These are phyloP conservation scores for Calameuta idolon DNA, from an alignment of 2,888 invertebrate species.

Conservation along the genomic window DNA sequence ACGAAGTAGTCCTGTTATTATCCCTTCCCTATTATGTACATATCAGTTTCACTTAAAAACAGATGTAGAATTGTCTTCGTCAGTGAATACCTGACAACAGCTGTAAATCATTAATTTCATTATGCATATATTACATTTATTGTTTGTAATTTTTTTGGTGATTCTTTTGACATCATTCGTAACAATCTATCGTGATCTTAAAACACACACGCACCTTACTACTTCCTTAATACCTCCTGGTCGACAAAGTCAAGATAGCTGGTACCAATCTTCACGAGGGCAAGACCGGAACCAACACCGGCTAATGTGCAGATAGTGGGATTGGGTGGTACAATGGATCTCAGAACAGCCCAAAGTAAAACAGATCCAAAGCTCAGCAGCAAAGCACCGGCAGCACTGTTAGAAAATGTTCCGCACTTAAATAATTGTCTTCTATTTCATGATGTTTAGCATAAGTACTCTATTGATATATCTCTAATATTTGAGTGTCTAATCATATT, in stretches of 20 bases:
- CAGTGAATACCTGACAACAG: too few relatives aligned
- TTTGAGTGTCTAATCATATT: too few relatives aligned
- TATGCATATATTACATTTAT: constrained; percentile 1
- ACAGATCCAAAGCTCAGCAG: constrained; percentile 92
- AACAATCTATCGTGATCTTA: too few relatives aligned
- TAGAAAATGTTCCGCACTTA: constrained; percentile 33
- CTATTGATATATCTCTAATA: too few relatives aligned
- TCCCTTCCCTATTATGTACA: too few relatives aligned
- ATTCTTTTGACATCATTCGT: too few relatives aligned
- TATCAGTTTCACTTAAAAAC: too few relatives aligned
- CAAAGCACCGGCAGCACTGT: constrained; percentile 76
- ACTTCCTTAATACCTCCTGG: constrained; percentile 70
- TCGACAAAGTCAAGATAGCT: constrained; percentile 77
- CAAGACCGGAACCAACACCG: constrained; percentile 78
- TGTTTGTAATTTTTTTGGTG: neutral
- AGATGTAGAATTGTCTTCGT: too few relatives aligned
- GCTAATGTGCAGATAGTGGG: constrained; percentile 75
- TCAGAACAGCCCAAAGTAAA: constrained; percentile 87
- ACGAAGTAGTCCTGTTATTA: too few relatives aligned
- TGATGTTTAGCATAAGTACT: too few relatives aligned
- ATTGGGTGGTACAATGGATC: constrained; percentile 81
- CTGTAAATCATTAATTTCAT: too few relatives aligned
- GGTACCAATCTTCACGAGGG: constrained; percentile 74
- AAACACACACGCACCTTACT: constrained; percentile 39
- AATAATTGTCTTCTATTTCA: too few relatives aligned